phyloP scores from a whole-genome alignment of 2,113 vertebrate genomes.

The Misgurnus mizolepis region DNA sequence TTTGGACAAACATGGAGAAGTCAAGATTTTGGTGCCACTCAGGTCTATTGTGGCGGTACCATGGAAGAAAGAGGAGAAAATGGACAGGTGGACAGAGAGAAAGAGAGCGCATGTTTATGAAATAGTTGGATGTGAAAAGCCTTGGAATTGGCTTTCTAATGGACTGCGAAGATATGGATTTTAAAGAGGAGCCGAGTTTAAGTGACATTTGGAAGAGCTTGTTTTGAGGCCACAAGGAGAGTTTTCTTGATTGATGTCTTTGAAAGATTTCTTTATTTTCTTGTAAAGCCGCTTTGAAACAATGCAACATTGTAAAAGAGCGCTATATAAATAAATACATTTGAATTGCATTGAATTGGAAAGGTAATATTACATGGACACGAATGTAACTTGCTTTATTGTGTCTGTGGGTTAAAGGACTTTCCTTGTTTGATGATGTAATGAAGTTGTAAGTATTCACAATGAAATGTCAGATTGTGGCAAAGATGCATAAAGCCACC shows the following conservation, averaged over 20 bases:
- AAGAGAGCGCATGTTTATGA: neutral
- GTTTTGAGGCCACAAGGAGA: neutral
- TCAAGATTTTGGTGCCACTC: neutral
- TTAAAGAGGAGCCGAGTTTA: neutral
- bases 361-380: constrained; percentile 2
- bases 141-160: constrained; percentile 4
- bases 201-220: constrained; percentile 15
- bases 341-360: neutral
- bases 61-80: neutral
- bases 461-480: constrained; percentile 18
- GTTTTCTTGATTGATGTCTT: neutral
- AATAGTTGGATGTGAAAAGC: neutral
- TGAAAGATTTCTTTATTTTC: no score
- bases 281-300: no score
- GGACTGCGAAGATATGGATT: constrained; percentile 15
- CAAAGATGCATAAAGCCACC: neutral
- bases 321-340: no score
- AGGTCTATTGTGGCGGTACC: constrained; percentile 27
- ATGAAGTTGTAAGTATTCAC: constrained; percentile 1
- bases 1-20: constrained; percentile 26
- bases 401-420: neutral
- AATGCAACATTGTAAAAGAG: no score
- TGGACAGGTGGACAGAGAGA: neutral
- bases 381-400: constrained; percentile 3
- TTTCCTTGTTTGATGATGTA: neutral